Base-by-base conservation (phyloP, 1,140 invertebrate species). In the Bombus sylvicola region DNA sequence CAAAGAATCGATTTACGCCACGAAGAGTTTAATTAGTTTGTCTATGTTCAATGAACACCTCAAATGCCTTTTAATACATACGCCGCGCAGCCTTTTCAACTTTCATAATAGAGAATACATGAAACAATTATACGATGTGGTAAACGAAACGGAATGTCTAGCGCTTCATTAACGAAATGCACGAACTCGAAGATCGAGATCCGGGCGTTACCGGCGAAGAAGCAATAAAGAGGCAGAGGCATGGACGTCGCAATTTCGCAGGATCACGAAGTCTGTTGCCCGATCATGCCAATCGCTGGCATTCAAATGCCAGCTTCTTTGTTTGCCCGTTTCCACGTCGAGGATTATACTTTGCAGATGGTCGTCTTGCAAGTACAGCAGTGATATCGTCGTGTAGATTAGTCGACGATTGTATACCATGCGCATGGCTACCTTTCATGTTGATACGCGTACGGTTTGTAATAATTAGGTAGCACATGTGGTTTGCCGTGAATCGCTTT, bases 241-340 rank as follows among this genome's bases (percentile, higher is more conserved):
- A 41, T 37, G 73, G 75, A 73, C 79, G 86, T 39, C 31, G 76
- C 79, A 80, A 81, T 86, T 82, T 74, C 77, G 39, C 64, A 88
- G 72, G 53, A 90, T 90, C 88, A 90, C 89, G 88, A 90, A 90
- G 75, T 37, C 78, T n/a, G 34, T 66, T 85, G 81, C 73, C 69
- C 81, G 88, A 84, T 89, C 88, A 59, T 84, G 84, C 77, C 77
- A 84, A 72, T 88, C 85, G 81, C 80, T 92, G 91, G 91, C 91
- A 92, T 92, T 92, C 89, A 91, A 92, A 92, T 92, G 91, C 89
- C 91, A 92, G 84, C 89, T 75, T 92, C 91, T 92, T 92, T 92
- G 91, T 92, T 92, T 71, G 83, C 91, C 59, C 37, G 86, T 82
- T 88, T 88, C 85, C 74, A 89, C 62, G 37, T 34, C 28, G n/a